Evolutionary conservation across 2,113 vertebrate genomes (phyloP).

Genomic region (Girardinichthys multiradiatus): DNA sequence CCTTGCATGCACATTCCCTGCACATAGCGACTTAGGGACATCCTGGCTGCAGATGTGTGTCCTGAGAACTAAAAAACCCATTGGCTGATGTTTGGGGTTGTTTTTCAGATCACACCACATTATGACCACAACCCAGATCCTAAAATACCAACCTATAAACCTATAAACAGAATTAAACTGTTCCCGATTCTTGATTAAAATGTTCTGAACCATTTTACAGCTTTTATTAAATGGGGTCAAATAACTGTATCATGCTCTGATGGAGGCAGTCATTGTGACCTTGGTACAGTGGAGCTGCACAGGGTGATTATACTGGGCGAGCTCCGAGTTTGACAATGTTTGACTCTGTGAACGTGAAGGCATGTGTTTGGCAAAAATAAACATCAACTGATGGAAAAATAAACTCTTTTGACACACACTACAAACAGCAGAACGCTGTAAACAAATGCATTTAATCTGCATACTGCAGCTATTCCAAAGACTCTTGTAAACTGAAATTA

Average conservation of each 20-base stretch:
- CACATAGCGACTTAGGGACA: constrained; percentile 30
- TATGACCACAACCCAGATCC: constrained; percentile 11
- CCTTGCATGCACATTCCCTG: constrained; percentile 40
- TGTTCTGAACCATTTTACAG: background rate
- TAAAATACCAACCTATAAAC: background rate
- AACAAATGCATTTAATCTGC: constrained; percentile 42
- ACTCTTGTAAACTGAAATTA: constrained; percentile 12
- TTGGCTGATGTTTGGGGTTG: constrained; percentile 6
- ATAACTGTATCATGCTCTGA: constrained; percentile 4
- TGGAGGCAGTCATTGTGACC: constrained; percentile 34
- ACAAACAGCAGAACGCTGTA: constrained; percentile 4
- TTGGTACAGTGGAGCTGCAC: constrained; percentile 40
- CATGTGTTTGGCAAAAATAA: constrained; percentile 19
- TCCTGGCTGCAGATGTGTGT: constrained; percentile 6
- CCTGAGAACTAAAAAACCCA: constrained; percentile 16
- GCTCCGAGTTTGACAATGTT: constrained; percentile 47
- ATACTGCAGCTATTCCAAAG: constrained; percentile 27
- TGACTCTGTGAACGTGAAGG: constrained; percentile 29
- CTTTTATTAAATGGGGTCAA: constrained; percentile 4
- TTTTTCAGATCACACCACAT: constrained; percentile 25
- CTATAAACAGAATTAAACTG: background rate
- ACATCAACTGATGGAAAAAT: background rate
- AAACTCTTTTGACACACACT: constrained; percentile 14
- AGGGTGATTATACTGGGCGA: constrained; percentile 44
- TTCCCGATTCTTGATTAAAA: constrained; percentile 1